Conservation (phyloP, 1,140 invertebrate species). For the Drosophila triauraria region DNA sequence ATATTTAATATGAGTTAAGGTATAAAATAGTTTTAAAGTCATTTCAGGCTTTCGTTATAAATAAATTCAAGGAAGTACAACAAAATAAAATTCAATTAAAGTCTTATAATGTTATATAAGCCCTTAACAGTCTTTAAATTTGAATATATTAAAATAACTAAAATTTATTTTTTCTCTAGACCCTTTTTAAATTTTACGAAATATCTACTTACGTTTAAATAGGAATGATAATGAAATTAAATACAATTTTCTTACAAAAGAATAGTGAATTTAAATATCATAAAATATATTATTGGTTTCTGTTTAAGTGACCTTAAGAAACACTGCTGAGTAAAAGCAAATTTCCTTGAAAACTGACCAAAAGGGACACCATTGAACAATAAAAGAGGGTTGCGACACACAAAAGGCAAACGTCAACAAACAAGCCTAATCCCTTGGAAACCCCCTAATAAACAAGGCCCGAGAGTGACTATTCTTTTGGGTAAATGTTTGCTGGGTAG, state of each 20-base stretch:
- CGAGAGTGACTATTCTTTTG: background rate
- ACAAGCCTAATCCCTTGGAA: slow-evolving; percentile 25
- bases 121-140: too few relatives aligned
- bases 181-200: too few relatives aligned
- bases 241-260: background rate
- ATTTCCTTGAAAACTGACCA: background rate
- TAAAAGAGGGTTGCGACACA: background rate
- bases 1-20: too few relatives aligned
- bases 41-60: too few relatives aligned
- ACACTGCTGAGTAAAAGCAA: background rate
- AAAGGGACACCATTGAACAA: background rate
- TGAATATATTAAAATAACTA: too few relatives aligned
- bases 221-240: too few relatives aligned
- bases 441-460: background rate
- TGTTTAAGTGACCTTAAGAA: background rate
- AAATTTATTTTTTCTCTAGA: too few relatives aligned
- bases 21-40: fast-evolving
- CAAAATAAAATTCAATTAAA: too few relatives aligned
- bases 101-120: too few relatives aligned
- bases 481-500: slow-evolving; percentile 54
- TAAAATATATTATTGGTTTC: background rate
- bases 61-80: too few relatives aligned
- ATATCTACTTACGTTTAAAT: too few relatives aligned
- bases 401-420: slow-evolving; percentile 26
- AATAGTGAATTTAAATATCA: too few relatives aligned